These are phyloP conservation scores for Daubentonia madagascariensis DNA, from an alignment of 2,113 vertebrate species.

Conservation along the genomic window DNA sequence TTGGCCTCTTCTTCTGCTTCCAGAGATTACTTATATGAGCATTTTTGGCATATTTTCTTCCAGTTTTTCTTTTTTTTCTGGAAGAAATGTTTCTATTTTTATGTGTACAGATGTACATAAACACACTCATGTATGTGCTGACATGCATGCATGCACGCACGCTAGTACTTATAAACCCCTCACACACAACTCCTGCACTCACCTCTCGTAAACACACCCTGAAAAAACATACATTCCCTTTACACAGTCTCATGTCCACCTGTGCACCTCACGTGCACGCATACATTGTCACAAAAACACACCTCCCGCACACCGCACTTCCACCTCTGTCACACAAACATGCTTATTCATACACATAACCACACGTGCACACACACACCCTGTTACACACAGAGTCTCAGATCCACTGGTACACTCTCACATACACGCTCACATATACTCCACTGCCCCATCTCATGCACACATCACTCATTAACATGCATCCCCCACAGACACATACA, in stretches of 20 bases:
- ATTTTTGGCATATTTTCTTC: background rate
- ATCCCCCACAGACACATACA: background rate
- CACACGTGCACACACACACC: background rate
- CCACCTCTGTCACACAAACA: background rate
- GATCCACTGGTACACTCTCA: background rate
- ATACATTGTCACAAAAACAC: background rate
- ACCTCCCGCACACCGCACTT: too few relatives aligned
- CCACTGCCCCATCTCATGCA: too few relatives aligned
- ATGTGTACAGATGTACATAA: background rate
- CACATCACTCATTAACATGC: background rate
- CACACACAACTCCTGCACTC: background rate
- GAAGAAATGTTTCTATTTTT: background rate
- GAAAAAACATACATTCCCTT: background rate
- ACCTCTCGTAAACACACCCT: background rate
- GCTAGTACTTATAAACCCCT: background rate
- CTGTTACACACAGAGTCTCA: background rate
- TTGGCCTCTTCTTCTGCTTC: background rate
- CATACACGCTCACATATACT: background rate
- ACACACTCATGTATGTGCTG: background rate
- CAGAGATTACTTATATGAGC: background rate
- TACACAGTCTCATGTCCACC: background rate
- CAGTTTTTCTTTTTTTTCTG: background rate
- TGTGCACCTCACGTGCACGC: rapidly evolving
- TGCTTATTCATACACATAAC: background rate
- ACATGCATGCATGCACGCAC: too few relatives aligned